phyloP scores from a whole-genome alignment of 2,888 invertebrate species.

The Clanis bilineata region DNA sequence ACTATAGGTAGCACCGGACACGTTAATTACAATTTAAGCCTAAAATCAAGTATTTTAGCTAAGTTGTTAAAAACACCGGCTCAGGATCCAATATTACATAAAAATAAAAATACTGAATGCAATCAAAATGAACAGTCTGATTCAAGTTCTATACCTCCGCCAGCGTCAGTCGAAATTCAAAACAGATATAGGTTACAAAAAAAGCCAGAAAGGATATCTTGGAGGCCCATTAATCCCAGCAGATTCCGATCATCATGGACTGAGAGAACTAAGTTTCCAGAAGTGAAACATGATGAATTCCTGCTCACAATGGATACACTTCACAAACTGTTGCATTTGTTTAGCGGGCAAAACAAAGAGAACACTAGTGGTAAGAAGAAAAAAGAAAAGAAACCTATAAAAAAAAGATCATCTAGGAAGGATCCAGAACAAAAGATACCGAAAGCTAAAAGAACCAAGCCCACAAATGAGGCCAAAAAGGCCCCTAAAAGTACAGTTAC shows the following conservation, averaged over 20 bases:
- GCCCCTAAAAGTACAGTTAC: neutral
- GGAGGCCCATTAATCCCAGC: neutral
- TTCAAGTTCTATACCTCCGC: neutral
- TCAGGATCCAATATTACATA: neutral
- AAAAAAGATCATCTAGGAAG: neutral
- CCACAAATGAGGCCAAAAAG: neutral
- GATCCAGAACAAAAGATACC: neutral
- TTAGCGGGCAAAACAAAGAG: constrained; percentile 28
- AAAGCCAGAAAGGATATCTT: neutral
- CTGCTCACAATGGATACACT: constrained; percentile 56
- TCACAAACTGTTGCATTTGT: constrained; percentile 57
- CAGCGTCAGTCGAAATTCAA: neutral
- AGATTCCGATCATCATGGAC: neutral
- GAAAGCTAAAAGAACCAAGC: neutral
- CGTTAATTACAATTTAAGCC: neutral
- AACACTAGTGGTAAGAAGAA: constrained; percentile 18
- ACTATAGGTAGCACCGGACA: neutral
- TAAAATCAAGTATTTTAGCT: neutral
- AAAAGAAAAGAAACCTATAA: constrained; percentile 20
- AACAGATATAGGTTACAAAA: neutral
- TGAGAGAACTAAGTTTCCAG: neutral
- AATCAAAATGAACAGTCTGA: neutral
- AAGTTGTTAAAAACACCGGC: neutral
- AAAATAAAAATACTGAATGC: neutral
- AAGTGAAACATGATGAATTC: constrained; percentile 30